Base-by-base conservation (phyloP, 2,888 invertebrate species). In the Tachina fera region DNA sequence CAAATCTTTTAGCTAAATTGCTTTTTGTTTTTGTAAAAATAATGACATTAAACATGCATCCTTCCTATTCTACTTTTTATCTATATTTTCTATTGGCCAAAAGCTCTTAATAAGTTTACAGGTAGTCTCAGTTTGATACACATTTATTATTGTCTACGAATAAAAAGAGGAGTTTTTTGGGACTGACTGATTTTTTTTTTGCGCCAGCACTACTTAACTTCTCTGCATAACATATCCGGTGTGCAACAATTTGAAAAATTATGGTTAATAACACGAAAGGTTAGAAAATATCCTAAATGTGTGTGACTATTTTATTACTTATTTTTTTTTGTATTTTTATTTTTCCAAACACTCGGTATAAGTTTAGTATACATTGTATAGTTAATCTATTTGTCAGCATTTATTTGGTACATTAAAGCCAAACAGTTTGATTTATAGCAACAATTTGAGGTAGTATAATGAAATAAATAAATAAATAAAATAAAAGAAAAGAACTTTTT, bases 41-140 rank as follows among this genome's bases (percentile, higher is more conserved):
- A 19, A 9, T 43, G n/a, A 9, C 14, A 31, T 22, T 22, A 49
- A 3, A 16, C 19, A 10, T 58, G 39, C 5, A 70, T 70, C 43
- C 51, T n/a, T n/a, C n/a, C 8, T 41, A 39, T 60, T 3, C 51
- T 11, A 61, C 16, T 45, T 49, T 65, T 51, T 61, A 13, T 49
- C 6, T 49, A 0, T 13, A 1, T 47, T 13, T 16, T 19, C 9
- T 22, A 16, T 53, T 41, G 53, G 11, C 5, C 10, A 31, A 0
- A 47, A 70, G 51, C 10, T 68, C 39, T 47, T 16, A 16, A 39
- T 67, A 74, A 70, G 63, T 70, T 75, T 70, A 39, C 76, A 39
- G 70, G 58, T 75, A 63, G 77, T 45, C 51, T 79, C 75, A 78
- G 63, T 71, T 85, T 82, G 78, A 78, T 78, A 82, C 75, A 78